These are phyloP conservation scores for Cataglyphis altisquamis DNA, from an alignment of 2,888 invertebrate genomes.

Conservation along the genomic window DNA sequence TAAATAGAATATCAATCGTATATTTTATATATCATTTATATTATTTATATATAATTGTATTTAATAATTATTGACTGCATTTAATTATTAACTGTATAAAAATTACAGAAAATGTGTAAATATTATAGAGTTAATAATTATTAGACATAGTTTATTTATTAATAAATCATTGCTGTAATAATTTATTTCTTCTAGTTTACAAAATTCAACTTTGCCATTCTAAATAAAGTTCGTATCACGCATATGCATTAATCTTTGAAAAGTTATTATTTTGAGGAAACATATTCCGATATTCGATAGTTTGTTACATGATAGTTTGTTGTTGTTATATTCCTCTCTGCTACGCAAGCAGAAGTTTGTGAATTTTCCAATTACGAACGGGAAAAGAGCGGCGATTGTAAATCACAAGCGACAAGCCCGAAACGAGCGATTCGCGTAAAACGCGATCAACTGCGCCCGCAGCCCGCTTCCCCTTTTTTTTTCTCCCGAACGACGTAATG, in stretches of 20 bases:
- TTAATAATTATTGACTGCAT: not conserved
- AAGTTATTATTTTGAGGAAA: not conserved
- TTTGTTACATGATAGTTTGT: not conserved
- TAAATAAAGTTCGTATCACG: not conserved
- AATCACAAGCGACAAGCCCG: slow-evolving; percentile 8
- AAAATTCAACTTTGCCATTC: not conserved
- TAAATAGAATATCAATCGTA: not conserved
- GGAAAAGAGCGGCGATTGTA: not conserved
- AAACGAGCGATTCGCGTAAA: slow-evolving; percentile 19
- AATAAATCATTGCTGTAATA: too few species aligned
- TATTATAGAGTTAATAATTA: too few species aligned
- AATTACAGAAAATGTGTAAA: not conserved
- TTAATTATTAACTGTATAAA: not conserved
- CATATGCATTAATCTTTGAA: not conserved
- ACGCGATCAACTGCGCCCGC: not conserved
- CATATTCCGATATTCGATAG: not conserved
- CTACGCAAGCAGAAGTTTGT: not conserved
- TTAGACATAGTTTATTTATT: too few species aligned
- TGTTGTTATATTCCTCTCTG: not conserved
- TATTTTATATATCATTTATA: not conserved
- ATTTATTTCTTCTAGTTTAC: not conserved
- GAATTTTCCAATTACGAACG: slow-evolving; percentile 5
- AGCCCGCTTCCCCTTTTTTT: not conserved
- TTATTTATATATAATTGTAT: not conserved
- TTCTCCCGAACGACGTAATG: not conserved